phyloP scores from a whole-genome alignment of 2,113 vertebrate genomes.

The Bubo bubo region DNA sequence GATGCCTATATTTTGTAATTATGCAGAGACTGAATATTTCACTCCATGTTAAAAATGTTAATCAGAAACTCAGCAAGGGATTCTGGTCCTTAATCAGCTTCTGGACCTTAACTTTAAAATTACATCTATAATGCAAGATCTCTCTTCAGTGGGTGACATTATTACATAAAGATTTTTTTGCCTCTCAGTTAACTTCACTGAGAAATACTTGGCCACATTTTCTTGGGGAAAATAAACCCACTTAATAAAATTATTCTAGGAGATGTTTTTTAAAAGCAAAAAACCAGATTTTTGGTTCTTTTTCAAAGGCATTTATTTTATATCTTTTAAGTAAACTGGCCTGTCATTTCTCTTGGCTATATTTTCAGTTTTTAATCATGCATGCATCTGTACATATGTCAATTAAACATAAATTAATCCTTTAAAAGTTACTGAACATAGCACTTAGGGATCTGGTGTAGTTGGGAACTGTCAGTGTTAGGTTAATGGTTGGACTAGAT shows the following conservation, averaged over 20 bases:
- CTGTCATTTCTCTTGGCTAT: neutral
- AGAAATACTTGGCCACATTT: neutral
- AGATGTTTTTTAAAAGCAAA: neutral
- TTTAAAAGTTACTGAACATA: neutral
- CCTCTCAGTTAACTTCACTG: neutral
- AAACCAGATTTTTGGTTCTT: neutral
- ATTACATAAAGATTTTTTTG: neutral
- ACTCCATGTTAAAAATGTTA: neutral
- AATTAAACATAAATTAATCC: neutral
- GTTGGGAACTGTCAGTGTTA: too few species aligned
- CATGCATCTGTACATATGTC: neutral
- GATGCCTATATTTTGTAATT: neutral
- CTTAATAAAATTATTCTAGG: neutral
- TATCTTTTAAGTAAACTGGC: neutral
- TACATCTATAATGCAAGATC: neutral
- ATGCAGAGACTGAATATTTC: neutral
- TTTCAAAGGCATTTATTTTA: neutral
- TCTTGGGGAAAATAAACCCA: neutral
- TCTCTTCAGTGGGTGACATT: neutral
- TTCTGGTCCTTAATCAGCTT: conserved; percentile 21
- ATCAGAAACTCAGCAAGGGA: conserved; percentile 17
- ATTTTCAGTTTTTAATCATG: neutral
- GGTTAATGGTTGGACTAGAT: too few species aligned
- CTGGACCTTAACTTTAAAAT: neutral
- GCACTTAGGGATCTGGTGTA: too few species aligned